These are phyloP conservation scores for Heteromormyrus szaboi DNA, from an alignment of 2,797 vertebrate species.

Conservation along the genomic window DNA sequence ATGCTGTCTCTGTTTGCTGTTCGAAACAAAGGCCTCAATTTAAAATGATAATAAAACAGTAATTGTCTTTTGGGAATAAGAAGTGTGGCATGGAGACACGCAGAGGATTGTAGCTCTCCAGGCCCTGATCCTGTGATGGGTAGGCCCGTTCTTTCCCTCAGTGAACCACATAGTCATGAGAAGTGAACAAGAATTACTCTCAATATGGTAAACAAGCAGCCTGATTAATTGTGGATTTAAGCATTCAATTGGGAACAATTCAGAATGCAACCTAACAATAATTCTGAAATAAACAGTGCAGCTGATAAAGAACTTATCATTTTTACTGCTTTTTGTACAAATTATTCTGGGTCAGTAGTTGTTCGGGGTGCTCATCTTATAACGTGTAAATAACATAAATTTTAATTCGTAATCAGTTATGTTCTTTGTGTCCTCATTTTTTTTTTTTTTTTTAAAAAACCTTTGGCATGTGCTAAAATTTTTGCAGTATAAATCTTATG, in stretches of 20 bases:
- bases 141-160: conserved; percentile 27
- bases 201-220: conserved; percentile 64
- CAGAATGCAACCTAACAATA: neutral
- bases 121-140: conserved; percentile 52
- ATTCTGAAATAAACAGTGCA: neutral
- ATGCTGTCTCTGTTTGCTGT: conserved; percentile 37
- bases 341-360: neutral
- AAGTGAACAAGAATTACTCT: conserved; percentile 55
- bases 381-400: neutral
- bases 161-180: conserved; percentile 45
- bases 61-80: conserved; percentile 57
- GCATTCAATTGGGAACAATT: conserved; percentile 46
- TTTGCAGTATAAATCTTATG: neutral
- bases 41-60: conserved; percentile 66
- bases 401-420: no score
- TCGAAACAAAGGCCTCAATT: conserved; percentile 59
- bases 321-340: neutral
- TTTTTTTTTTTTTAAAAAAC: no score
- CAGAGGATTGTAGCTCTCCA: conserved; percentile 60
- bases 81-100: conserved; percentile 48
- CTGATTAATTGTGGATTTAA: conserved; percentile 59
- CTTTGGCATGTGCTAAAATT: neutral
- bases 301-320: neutral
- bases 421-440: neutral
- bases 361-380: neutral